Evolutionary conservation across 2,113 vertebrate genomes (phyloP).

Genomic region (Clarias macrocephalus): DNA sequence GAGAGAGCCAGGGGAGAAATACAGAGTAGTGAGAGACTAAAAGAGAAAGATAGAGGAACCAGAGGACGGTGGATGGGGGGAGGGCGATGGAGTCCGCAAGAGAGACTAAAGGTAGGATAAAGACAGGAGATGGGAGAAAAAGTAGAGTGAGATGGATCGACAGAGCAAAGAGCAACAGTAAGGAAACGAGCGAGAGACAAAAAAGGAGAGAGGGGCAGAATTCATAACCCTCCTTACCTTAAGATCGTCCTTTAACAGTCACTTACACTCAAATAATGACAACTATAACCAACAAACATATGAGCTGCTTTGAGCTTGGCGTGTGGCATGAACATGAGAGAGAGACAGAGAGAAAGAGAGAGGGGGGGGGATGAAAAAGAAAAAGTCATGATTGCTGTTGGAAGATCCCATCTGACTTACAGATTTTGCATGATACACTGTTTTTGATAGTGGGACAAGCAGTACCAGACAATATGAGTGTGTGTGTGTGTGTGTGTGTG

Average conservation of each 20-base stretch:
- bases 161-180: constrained; percentile 20
- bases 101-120: constrained; percentile 35
- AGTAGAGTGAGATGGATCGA: constrained; percentile 35
- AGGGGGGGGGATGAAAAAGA: background rate
- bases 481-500: background rate
- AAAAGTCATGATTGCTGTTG: constrained; percentile 27
- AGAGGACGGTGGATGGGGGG: constrained; percentile 38
- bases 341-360: background rate
- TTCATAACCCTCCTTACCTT: constrained; percentile 3
- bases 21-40: constrained; percentile 45
- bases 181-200: constrained; percentile 2
- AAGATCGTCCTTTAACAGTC: background rate
- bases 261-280: constrained; percentile 23
- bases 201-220: constrained; percentile 12
- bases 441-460: constrained; percentile 15
- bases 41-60: constrained; percentile 47
- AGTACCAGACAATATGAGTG: background rate
- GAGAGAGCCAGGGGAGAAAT: constrained; percentile 34
- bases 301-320: background rate
- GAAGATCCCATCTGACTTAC: constrained; percentile 7
- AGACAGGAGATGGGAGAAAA: constrained; percentile 36
- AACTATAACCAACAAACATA: constrained; percentile 14
- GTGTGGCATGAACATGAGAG: background rate
- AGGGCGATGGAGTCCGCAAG: constrained; percentile 20
- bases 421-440: constrained; percentile 10